phyloP scores from a whole-genome alignment of 2,113 vertebrate genomes.

The Condylura cristata region DNA sequence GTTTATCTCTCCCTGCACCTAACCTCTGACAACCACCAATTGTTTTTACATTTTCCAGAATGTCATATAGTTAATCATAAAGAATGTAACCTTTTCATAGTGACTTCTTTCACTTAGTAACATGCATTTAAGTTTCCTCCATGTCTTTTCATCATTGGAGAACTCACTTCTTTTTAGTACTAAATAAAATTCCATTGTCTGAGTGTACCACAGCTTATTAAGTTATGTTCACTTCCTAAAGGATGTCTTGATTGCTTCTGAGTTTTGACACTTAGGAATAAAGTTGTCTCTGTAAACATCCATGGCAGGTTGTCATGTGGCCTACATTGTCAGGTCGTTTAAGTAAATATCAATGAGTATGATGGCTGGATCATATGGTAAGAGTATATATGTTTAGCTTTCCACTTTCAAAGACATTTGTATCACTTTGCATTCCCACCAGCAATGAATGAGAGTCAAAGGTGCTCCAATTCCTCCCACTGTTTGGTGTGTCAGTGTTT shows the following conservation, averaged over 20 bases:
- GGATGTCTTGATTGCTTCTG: neutral
- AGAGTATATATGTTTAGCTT: neutral
- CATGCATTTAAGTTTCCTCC: neutral
- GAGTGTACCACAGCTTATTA: neutral
- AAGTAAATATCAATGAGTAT: neutral
- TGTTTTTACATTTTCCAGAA: slow-evolving; percentile 35
- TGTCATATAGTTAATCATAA: neutral
- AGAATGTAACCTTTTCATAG: neutral
- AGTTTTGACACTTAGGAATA: neutral
- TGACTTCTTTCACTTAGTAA: neutral
- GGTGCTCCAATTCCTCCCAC: rapidly evolving
- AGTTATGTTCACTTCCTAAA: neutral
- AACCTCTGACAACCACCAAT: neutral
- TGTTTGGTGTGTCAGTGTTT: neutral
- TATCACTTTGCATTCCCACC: neutral
- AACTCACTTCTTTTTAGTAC: neutral
- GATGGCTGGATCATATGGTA: neutral
- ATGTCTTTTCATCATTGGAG: neutral
- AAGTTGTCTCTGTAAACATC: neutral
- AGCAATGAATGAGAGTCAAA: neutral
- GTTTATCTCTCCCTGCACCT: neutral
- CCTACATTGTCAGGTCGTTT: neutral
- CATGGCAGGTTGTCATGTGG: neutral
- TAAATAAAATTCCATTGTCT: neutral
- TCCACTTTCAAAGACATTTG: no score